Conservation (phyloP, 2,113 vertebrate genomes). For the Sylvietta virens region DNA sequence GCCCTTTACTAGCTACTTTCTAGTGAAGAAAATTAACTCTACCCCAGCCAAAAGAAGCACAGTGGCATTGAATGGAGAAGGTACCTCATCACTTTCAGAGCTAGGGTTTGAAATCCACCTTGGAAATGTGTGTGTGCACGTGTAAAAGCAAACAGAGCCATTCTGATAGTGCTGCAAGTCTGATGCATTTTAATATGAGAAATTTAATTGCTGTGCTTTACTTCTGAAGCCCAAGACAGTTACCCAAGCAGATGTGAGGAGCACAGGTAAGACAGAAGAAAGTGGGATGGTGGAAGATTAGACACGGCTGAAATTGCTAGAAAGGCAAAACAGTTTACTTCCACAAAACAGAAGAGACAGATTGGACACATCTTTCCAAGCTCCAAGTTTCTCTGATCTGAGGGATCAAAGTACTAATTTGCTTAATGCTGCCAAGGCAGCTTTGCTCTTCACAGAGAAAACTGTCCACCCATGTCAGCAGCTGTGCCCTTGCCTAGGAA, state of each 20-base stretch:
- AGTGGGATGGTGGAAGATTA: background rate
- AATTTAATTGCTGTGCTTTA: background rate
- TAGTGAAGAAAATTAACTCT: background rate
- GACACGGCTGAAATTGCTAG: background rate
- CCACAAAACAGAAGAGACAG: background rate
- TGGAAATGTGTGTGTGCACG: rapidly evolving
- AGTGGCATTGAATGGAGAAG: background rate
- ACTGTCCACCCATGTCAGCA: background rate
- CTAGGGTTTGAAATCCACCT: background rate
- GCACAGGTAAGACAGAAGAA: background rate
- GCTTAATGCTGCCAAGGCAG: background rate
- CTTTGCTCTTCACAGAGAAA: background rate
- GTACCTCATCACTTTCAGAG: background rate
- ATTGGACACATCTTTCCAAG: background rate
- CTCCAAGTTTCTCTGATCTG: background rate
- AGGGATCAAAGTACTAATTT: background rate
- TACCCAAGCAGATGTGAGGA: background rate
- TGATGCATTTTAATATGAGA: background rate
- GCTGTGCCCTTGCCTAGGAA: background rate
- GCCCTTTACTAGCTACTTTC: background rate
- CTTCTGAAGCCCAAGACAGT: background rate
- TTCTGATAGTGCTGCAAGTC: background rate
- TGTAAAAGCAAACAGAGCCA: background rate
- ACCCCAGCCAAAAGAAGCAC: background rate
- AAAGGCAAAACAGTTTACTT: background rate